phyloP scores from a whole-genome alignment of 2,113 vertebrate genomes.

The Amia ocellicauda region DNA sequence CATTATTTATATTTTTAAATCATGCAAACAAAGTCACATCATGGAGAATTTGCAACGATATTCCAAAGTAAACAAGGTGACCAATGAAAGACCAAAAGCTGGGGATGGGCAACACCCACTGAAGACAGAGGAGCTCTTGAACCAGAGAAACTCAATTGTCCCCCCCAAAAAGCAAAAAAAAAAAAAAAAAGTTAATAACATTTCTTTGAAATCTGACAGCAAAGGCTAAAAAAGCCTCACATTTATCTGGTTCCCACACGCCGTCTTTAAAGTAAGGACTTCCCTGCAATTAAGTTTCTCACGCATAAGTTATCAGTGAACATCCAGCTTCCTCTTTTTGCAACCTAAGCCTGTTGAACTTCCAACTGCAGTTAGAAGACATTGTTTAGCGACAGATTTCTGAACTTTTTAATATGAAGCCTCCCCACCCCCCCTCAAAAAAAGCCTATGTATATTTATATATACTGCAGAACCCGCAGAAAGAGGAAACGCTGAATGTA shows the following conservation, averaged over 20 bases:
- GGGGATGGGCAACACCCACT: no score
- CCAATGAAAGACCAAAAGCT: no score
- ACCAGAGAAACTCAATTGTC: not conserved
- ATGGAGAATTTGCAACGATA: no score
- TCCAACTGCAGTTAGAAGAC: constrained; percentile 33
- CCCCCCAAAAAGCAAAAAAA: not conserved
- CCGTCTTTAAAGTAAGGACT: constrained; percentile 27
- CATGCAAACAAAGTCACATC: no score
- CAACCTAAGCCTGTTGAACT: constrained; percentile 35
- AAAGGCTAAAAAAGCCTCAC: constrained; percentile 10
- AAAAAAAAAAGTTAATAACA: not conserved
- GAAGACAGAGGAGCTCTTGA: not conserved
- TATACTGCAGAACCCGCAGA: no score
- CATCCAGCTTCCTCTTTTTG: constrained; percentile 49
- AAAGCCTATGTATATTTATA: no score
- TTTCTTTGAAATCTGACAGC: constrained; percentile 37
- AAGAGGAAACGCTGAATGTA: no score
- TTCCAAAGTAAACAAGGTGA: no score
- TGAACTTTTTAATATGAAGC: no score
- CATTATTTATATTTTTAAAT: no score
- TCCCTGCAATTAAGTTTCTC: constrained; percentile 39
- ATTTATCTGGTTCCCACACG: constrained; percentile 29
- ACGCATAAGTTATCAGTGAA: constrained; percentile 48
- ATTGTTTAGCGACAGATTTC: constrained; percentile 21
- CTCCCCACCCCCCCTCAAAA: no score